A percentile compares a stretch with the other conserved stretches of the same genome.
Evolutionary conservation across 2,113 vertebrate species (phyloP).

Genomic region (Proterorhinus semilunaris): DNA sequence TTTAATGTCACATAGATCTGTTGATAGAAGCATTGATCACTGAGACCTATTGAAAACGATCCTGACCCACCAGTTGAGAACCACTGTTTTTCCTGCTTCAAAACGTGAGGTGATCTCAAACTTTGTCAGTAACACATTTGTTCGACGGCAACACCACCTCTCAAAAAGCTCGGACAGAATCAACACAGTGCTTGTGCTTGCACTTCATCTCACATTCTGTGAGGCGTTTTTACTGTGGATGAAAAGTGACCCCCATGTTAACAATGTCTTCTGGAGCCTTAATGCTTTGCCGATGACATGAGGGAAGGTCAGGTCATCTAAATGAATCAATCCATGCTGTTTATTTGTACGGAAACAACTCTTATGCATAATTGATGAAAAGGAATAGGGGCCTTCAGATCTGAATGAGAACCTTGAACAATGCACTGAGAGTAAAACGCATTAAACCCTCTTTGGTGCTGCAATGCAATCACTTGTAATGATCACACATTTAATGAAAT

Average conservation of each 20-base stretch:
- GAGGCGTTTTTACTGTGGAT: slow-evolving; percentile 3
- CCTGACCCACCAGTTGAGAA: too few relatives aligned
- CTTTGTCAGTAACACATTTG: too few relatives aligned
- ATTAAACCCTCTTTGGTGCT: slow-evolving; percentile 10
- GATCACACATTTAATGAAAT: slow-evolving; percentile 1
- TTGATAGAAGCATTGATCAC: too few relatives aligned
- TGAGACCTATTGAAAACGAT: too few relatives aligned
- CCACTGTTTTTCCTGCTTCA: too few relatives aligned
- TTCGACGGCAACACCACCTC: too few relatives aligned
- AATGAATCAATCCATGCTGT: slow-evolving; percentile 49
- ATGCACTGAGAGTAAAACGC: background rate
- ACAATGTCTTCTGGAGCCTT: slow-evolving; percentile 55
- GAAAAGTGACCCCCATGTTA: slow-evolving; percentile 41
- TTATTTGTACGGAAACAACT: slow-evolving; percentile 55
- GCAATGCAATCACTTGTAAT: background rate
- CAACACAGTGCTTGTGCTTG: too few relatives aligned
- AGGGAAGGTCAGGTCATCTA: slow-evolving; percentile 60
- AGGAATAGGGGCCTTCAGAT: slow-evolving; percentile 32
- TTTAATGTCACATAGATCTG: too few relatives aligned
- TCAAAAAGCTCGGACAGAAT: too few relatives aligned
- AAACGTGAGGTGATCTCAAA: too few relatives aligned
- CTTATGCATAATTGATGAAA: slow-evolving; percentile 59
- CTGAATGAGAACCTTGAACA: slow-evolving; percentile 11
- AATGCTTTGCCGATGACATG: slow-evolving; percentile 44
- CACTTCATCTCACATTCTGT: too few relatives aligned